Evolutionary conservation across 2,888 invertebrate genomes (phyloP).

Genomic region (Hecatera dysodea): DNA sequence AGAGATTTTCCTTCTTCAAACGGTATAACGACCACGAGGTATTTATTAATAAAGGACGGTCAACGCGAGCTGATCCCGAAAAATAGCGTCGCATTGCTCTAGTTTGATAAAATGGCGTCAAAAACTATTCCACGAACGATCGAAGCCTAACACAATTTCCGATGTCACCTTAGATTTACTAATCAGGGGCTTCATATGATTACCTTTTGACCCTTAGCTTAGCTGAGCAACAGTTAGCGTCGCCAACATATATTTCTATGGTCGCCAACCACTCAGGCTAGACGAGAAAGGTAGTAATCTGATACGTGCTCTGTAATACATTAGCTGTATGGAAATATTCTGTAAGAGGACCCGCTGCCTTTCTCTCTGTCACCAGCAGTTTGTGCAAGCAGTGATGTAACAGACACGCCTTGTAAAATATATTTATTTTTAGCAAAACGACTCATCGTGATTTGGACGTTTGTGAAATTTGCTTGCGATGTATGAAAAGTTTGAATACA

Average conservation of each 20-base stretch:
- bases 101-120: no score
- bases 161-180: neutral
- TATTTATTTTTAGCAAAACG: conserved; percentile 46
- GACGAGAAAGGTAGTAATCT: conserved; percentile 1
- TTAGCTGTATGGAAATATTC: conserved; percentile 30
- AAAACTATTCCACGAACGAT: no score
- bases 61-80: no score
- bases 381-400: conserved; percentile 52
- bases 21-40: neutral
- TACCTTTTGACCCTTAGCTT: neutral
- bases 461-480: conserved; percentile 27
- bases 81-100: no score
- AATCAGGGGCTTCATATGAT: neutral
- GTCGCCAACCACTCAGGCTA: neutral
- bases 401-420: conserved; percentile 46
- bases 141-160: no score
- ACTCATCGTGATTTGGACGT: conserved; percentile 39
- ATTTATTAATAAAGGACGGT: no score
- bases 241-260: no score
- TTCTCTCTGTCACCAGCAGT: conserved; percentile 52
- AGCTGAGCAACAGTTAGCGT: neutral
- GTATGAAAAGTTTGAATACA: neutral
- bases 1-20: neutral
- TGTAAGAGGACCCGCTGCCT: conserved; percentile 52
- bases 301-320: conserved; percentile 32